phyloP scores from a whole-genome alignment of 2,797 vertebrate species.

The Florisuga fusca region DNA sequence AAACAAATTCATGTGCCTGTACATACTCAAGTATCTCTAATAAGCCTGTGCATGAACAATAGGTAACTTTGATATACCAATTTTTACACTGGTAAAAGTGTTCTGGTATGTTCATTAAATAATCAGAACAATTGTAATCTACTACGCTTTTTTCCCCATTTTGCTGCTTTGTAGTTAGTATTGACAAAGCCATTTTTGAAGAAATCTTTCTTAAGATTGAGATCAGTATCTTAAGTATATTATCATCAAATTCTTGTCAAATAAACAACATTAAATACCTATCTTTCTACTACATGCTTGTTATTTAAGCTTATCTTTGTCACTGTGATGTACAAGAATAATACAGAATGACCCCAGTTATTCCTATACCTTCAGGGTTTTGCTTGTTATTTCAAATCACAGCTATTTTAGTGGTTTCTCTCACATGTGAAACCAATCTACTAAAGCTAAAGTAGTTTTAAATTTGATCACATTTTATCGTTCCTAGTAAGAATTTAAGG shows the following conservation, averaged over 20 bases:
- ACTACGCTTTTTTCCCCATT: not conserved
- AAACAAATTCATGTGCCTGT: not conserved
- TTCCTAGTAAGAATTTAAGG: not conserved
- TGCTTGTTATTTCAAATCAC: not conserved
- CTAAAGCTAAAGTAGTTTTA: not conserved
- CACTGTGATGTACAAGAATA: not conserved
- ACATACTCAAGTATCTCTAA: not conserved
- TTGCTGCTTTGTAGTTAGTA: not conserved
- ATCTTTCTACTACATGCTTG: not conserved
- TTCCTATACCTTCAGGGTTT: not conserved
- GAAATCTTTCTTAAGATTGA: not conserved
- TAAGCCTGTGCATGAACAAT: not conserved
- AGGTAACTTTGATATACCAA: not conserved
- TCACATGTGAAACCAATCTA: not conserved
- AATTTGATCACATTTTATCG: not conserved
- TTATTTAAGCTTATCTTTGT: not conserved
- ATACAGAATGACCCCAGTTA: not conserved
- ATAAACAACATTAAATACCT: not conserved
- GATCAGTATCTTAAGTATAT: not conserved
- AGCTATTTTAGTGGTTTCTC: not conserved
- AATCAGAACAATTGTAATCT: not conserved
- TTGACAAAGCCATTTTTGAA: not conserved
- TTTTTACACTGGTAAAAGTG: not conserved
- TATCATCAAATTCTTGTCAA: not conserved
- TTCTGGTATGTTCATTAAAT: not conserved